phyloP scores from a whole-genome alignment of 64 coral and sea anemone species.

The Stylophora pistillata region DNA sequence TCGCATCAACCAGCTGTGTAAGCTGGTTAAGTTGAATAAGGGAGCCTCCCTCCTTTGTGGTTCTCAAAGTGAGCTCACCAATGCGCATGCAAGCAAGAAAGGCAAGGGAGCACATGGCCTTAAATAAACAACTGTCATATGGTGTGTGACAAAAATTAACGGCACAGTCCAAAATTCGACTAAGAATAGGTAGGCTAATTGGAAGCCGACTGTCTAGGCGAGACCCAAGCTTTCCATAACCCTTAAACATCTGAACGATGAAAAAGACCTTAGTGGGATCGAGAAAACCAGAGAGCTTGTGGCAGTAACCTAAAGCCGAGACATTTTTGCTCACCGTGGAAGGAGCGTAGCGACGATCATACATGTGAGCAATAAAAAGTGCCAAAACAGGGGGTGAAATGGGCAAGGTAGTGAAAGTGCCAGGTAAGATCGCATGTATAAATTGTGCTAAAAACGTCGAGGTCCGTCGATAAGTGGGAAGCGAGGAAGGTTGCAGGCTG shows the following conservation, averaged over 20 bases:
- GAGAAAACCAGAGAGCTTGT: slow-evolving; percentile 24
- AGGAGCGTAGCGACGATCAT: slow-evolving; percentile 17
- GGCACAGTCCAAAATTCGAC: slow-evolving; percentile 2
- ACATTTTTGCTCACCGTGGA: slow-evolving; percentile 54
- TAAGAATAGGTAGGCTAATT: slow-evolving; percentile 41
- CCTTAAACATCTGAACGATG: slow-evolving; percentile 53
- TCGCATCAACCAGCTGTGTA: slow-evolving; percentile 2
- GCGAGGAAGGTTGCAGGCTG: too few relatives aligned
- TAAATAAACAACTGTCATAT: slow-evolving; percentile 57
- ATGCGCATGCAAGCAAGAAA: slow-evolving; percentile 58
- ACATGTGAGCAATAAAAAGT: slow-evolving; percentile 54
- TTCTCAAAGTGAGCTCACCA: slow-evolving; percentile 21
- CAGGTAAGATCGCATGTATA: neutral
- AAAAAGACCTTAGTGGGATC: slow-evolving; percentile 64
- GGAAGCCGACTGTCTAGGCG: slow-evolving; percentile 53
- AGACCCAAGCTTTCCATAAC: slow-evolving; percentile 26
- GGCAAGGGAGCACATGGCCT: slow-evolving; percentile 56
- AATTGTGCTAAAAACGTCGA: neutral
- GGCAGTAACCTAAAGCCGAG: slow-evolving; percentile 62
- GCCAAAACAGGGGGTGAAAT: slow-evolving; percentile 5
- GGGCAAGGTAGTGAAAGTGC: neutral
- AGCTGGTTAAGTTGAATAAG: slow-evolving; percentile 25
- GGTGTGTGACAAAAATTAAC: neutral
- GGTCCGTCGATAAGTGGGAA: neutral
- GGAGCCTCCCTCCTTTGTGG: neutral